Evolutionary conservation across 2,888 invertebrate genomes (phyloP), one percentile per base, ranked within the genome.

Genomic region (Corythucha ciliata): DNA sequence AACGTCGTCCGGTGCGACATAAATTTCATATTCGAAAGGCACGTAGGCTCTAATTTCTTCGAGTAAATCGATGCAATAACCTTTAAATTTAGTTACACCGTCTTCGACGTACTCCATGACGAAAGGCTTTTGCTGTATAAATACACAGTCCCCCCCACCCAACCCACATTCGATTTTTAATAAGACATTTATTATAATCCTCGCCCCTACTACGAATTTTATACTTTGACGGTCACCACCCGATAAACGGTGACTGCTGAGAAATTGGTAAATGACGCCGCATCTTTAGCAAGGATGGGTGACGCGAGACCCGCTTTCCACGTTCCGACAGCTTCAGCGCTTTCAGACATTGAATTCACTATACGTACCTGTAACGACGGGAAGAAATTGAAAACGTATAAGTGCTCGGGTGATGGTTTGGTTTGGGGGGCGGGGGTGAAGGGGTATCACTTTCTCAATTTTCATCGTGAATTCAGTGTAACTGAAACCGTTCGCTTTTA

Each of bases 41-140:
- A 93, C 77, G 48, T 83, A 80, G 51, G 81, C 74, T 26, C 85
- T 80, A 12, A 49, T 55, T 67, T 86, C 82, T 61, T 92, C 78
- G 27, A 97, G 81, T 18, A 97, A 73, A 65, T 97, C 96, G 56
- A 96, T 89, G 67, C 96, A 97, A 66, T 94, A 97, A 6, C 97
- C 97, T 49, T 65, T 61, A 61, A 65, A 72, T 27, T 65, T 64
- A 1, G 61, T 65, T 54, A 65, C 55, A 40, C 66, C 63, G 59
- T 73, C 59, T 46, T 63, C 62, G 37, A 78, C 74, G 61, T 84
- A 81, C 65, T 74, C 74, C 65, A 85, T 81, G 34, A 89, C 79
- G 63, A 90, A 90, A 0, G 90, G 90, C 53, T 82, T 75, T 81
- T 88, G 86, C 80, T 84, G 65, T 46, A 72, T 73, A 54, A 36